Base-by-base conservation (phyloP, 2,797 vertebrate species). In the Hapalemur alaotrensis region DNA sequence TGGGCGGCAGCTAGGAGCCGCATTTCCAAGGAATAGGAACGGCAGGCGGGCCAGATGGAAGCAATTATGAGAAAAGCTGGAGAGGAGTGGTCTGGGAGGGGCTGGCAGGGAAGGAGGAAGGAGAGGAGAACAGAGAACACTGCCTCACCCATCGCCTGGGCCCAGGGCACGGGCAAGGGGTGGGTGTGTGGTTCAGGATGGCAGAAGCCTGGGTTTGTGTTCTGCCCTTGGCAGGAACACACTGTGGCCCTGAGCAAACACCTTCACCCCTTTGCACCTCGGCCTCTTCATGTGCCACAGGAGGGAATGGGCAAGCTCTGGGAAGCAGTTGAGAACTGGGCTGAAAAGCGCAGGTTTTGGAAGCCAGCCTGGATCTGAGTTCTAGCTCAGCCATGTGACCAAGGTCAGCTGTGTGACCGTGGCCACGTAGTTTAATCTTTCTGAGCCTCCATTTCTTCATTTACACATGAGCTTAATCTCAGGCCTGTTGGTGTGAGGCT, bases 11-110 rank as follows among this genome's bases (percentile, higher is more conserved):
- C 89, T 20, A 8, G 43, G 57, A 83, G 70, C 73, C 1, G 0
- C 72, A 41, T 87, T 96, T 95, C 90, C 84, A 93, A 95, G 90
- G 95, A 97, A 93, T 12, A 90, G 59, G 88, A 90, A 84, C 83
- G 2, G 80, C 57, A 9, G 90, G 91, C 75, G 7, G 93, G 73
- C 95, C 97, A 97, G 92, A 98, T 97, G 97, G 97, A 97, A 97
- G 96, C 94, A 97, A 97, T 98, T 98, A 97, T 72, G 0, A 1
- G 89, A 78, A 83, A 91, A 85, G 89, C 4, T 0, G 43, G 57
- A n/a, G 88, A 88, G 94, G 30, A 70, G 35, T 50, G 65, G 57
- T 38, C 18, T 61, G 82, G 93, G 78, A 93, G 41, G 90, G 88
- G 83, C 63, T 1, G 0, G 79, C 20, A 25, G 22, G 89, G 70